Evolutionary conservation across 1,140 invertebrate species (phyloP), one percentile per base, ranked within the genome.

Genomic region (Melitaea cinxia): DNA sequence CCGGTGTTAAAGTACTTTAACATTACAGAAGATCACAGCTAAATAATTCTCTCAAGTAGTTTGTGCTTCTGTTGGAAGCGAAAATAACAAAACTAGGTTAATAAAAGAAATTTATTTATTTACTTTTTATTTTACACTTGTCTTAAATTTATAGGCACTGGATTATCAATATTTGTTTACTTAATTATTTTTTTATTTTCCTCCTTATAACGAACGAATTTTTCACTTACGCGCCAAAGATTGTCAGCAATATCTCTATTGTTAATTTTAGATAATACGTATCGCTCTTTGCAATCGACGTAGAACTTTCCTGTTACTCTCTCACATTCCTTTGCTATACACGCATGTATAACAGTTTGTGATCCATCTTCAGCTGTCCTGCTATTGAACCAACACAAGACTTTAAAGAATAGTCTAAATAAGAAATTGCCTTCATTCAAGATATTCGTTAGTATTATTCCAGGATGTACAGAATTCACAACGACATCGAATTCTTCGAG

Each of bases 381-480:
- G 12, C 30, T 19, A 45, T 6, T 30, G 17, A 62, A 45, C 60
- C 50, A 62, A 17, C 50, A 62, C 2, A 62, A 9, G 21, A 24
- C 14, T 14, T 45, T 62, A 17, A 54, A 55, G 12, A 62, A 39
- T 14, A 28, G 15, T n/a, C 30, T 33, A 12, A 52, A 39, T 5
- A 53, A 9, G 12, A 17, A 37, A 28, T 47, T 45, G 21, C 23
- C 37, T 33, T 42, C 24, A n/a, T n/a, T 53, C 4, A 47, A 45
- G 45, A 54, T 55, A 24, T 62, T 62, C 14, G 52, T 62, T 14
- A 28, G 10, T 45, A 62, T 47, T 0, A 62, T 47, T 15, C 50
- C 60, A 21, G 60, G 50, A 55, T 62, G 35, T 17, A 52, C 17
- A 1, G 35, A 55, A 26, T 62, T 62, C 28, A 62, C 50, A 21